These are phyloP conservation scores for Drosophila aldrichi DNA, from an alignment of 2,888 invertebrate species.

Conservation along the genomic window DNA sequence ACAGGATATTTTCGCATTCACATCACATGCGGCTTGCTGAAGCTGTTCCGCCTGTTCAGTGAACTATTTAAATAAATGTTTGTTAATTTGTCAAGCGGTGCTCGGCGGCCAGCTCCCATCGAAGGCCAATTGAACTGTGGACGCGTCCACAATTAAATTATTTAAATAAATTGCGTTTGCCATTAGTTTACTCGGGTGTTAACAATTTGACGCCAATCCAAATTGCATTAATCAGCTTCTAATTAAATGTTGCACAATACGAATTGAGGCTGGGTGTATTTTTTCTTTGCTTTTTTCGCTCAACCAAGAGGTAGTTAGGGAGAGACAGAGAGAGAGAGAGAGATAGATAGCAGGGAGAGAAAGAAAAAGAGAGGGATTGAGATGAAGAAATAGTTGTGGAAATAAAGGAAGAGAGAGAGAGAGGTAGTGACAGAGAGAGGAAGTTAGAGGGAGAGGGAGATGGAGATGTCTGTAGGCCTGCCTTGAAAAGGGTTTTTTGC, in stretches of 20 bases:
- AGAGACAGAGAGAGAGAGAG: not conserved
- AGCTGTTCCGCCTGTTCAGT: constrained; percentile 19
- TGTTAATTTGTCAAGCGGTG: constrained; percentile 50
- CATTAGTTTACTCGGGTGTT: constrained; percentile 18
- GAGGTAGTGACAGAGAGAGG: too few species aligned
- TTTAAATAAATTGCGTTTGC: constrained; percentile 44
- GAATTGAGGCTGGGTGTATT: not conserved
- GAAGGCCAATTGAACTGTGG: constrained; percentile 17
- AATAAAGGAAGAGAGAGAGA: too few species aligned
- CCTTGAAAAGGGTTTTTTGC: too few species aligned
- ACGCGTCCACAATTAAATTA: constrained; percentile 18
- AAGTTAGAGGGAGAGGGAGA: too few species aligned
- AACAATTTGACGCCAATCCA: constrained; percentile 16
- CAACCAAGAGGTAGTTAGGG: not conserved
- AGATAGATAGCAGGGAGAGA: not conserved
- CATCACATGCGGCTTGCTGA: not conserved
- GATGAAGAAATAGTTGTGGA: too few species aligned
- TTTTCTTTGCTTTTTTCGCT: not conserved
- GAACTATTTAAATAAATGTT: constrained; percentile 41
- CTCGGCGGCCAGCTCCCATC: constrained; percentile 17
- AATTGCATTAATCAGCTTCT: constrained; percentile 17
- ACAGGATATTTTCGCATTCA: not conserved
- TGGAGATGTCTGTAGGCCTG: too few species aligned
- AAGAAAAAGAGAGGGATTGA: too few species aligned
- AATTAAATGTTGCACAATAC: constrained; percentile 9